A percentile compares a stretch with the other conserved stretches of the same genome.
phyloP scores from a whole-genome alignment of 2,888 invertebrate genomes.

The Brachyptera putata region DNA sequence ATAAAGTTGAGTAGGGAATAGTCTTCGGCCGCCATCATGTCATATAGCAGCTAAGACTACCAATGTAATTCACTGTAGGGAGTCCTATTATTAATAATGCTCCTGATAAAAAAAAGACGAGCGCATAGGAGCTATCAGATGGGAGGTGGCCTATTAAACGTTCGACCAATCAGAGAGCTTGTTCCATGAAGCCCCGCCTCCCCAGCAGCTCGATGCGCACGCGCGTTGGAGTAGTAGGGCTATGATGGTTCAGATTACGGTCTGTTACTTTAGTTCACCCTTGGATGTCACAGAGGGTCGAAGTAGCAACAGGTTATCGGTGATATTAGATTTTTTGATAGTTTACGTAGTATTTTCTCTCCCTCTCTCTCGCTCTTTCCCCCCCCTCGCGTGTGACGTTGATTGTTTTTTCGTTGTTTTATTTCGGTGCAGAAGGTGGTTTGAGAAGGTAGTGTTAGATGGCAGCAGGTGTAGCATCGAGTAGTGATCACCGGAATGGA shows the following conservation, averaged over 20 bases:
- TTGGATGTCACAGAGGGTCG: constrained; percentile 3
- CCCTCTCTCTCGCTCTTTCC: too few species aligned
- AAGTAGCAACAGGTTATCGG: too few species aligned
- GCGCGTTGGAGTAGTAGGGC: not conserved
- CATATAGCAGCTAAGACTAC: too few species aligned
- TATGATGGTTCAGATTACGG: not conserved
- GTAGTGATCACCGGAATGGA: constrained; percentile 19
- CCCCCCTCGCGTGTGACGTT: not conserved
- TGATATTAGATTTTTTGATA: not conserved
- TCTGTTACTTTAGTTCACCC: constrained; percentile 13
- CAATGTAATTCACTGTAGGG: too few species aligned
- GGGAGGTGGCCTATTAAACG: not conserved
- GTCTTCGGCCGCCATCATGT: too few species aligned
- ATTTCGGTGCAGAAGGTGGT: not conserved
- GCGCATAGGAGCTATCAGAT: too few species aligned
- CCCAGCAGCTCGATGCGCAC: not conserved
- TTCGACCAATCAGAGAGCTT: not conserved
- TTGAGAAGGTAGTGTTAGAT: constrained; percentile 17
- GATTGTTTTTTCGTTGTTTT: not conserved
- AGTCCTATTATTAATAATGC: too few species aligned
- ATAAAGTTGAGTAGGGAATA: too few species aligned
- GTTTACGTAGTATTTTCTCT: too few species aligned
- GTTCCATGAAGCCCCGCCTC: not conserved
- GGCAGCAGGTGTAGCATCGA: constrained; percentile 28
- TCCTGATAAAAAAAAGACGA: too few species aligned